These are phyloP conservation scores for Aphidoletes aphidimyza DNA, from an alignment of 2,888 invertebrate species.

Conservation along the genomic window DNA sequence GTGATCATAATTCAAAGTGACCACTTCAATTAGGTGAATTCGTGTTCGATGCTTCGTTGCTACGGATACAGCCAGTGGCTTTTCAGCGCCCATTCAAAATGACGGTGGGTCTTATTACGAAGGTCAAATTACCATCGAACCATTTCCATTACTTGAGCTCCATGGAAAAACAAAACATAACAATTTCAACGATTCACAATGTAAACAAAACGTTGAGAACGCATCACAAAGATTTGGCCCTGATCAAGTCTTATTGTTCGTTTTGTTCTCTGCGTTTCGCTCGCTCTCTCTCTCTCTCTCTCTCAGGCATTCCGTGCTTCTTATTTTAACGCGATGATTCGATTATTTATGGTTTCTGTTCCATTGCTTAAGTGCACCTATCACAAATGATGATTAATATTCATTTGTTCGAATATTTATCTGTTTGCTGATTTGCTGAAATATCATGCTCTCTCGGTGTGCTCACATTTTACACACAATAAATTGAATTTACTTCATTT, in stretches of 20 bases:
- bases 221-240: no score
- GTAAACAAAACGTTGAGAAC: no score
- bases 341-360: conserved; percentile 30
- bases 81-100: not conserved
- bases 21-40: conserved; percentile 18
- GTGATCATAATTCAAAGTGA: conserved; percentile 19
- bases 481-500: conserved; percentile 44
- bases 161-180: no score
- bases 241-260: no score
- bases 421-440: conserved; percentile 40
- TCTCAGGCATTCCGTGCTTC: no score
- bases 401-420: conserved; percentile 34
- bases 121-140: no score
- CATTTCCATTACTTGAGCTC: no score
- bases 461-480: not conserved
- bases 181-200: no score
- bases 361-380: conserved; percentile 40
- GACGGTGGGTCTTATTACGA: not conserved
- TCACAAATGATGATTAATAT: conserved; percentile 42
- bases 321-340: not conserved
- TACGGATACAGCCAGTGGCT: not conserved
- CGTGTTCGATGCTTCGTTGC: not conserved
- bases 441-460: not conserved
- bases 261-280: no score
- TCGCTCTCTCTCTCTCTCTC: no score